Evolutionary conservation across 2,888 invertebrate genomes (phyloP), one percentile per base, ranked within the genome.

Genomic region (Neuroscelio doddi): DNA sequence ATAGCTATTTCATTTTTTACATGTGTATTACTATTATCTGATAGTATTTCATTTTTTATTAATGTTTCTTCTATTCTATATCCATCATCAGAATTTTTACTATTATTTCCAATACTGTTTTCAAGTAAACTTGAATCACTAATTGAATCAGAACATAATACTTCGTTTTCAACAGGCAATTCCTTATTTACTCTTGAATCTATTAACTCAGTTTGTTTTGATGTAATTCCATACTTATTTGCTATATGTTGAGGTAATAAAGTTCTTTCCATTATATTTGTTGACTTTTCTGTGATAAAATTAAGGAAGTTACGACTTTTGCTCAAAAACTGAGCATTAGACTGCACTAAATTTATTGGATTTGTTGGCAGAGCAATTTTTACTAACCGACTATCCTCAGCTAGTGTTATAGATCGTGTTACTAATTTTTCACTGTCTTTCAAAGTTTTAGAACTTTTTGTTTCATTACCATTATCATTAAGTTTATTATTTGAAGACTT

Each of bases 251-350:
- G 82, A 2, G 81, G 79, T 34, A 82, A 59, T n/a, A 82, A 59
- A 3, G 80, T 75, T 61, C 78, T 82, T 32, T 83, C 82, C 80
- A 83, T 81, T 3, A 83, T 82, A 16, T 81, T 82, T 10, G 81
- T 80, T 0, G 82, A 83, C 46, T 81, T 83, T 44, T 82, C 82
- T 5, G 80, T 82, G 14, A 83, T 82, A 10, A 80, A 82, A 30
- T 82, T 81, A 8, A 83, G 56, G 51, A 83, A 81, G 45, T 82
- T 74, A 0, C 79, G 77, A 56, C 82, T 82, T 26, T 80, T 82
- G 45, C 82, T 82, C 15, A 82, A 44, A 64, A 83, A 79, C 51
- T 79, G 82, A 27, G 77, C 74, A 66, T 82, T 82, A 0, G 82
- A 77, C 47, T 80, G 82, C 69, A 81, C 79, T 34, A 82, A 53